A percentile compares a stretch with the other conserved stretches of the same genome.
These are phyloP conservation scores for Papilio polytes DNA, from an alignment of 1,140 invertebrate genomes.

Conservation along the genomic window DNA sequence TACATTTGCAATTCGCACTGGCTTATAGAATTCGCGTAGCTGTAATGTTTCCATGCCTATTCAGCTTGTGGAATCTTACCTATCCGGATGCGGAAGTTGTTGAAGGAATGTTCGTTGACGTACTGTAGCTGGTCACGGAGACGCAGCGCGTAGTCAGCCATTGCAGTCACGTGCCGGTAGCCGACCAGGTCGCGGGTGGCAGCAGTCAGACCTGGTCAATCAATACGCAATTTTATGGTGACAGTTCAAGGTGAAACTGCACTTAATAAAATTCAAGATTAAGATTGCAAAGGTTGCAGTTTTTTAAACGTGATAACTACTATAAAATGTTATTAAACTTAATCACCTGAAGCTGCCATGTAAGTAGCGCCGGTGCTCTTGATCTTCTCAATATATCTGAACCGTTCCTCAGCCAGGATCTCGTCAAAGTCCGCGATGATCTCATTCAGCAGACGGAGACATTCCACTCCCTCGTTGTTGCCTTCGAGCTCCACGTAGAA, in stretches of 20 bases:
- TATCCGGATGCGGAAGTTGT: conserved; percentile 97
- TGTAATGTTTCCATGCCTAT: neutral
- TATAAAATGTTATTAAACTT: neutral
- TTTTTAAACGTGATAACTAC: neutral
- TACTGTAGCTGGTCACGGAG: conserved; percentile 93
- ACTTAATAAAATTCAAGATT: neutral
- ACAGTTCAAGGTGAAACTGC: no score
- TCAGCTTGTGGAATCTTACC: conserved; percentile 82
- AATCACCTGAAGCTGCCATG: conserved; percentile 96
- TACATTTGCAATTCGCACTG: conserved; percentile 42
- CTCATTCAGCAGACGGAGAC: conserved; percentile 96
- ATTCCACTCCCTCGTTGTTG: conserved; percentile 98
- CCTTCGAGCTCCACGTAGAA: conserved; percentile 98
- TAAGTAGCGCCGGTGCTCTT: conserved; percentile 98
- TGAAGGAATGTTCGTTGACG: conserved; percentile 98
- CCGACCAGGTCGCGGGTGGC: conserved; percentile 91
- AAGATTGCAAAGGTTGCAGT: neutral
- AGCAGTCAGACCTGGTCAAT: conserved; percentile 88
- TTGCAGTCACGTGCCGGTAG: conserved; percentile 92
- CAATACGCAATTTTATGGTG: no score
- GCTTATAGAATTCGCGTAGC: conserved; percentile 21
- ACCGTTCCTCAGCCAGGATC: conserved; percentile 92
- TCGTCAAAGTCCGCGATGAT: conserved; percentile 99
- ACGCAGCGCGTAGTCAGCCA: conserved; percentile 96
- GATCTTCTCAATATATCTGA: conserved; percentile 97